These are phyloP conservation scores for Pteronura brasiliensis DNA, from an alignment of 2,113 vertebrate genomes.

Conservation along the genomic window DNA sequence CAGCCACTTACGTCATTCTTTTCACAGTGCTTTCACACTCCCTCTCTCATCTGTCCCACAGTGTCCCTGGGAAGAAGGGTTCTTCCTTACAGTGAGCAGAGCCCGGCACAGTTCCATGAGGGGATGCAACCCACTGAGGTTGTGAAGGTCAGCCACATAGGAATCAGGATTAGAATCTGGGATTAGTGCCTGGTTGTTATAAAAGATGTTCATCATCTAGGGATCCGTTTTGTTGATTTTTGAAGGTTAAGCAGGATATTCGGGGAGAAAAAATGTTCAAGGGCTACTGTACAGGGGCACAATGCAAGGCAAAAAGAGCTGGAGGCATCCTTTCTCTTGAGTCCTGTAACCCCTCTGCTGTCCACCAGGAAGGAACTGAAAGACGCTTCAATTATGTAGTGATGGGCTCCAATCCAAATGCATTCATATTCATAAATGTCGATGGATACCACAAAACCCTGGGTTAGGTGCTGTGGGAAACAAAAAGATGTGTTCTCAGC, in stretches of 20 bases:
- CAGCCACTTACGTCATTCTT: background rate
- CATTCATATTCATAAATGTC: background rate
- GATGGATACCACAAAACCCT: background rate
- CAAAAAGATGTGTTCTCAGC: background rate
- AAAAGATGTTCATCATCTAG: background rate
- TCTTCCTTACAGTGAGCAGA: background rate
- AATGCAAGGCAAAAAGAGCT: background rate
- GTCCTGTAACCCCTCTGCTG: background rate
- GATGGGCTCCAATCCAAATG: background rate
- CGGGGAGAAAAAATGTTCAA: background rate
- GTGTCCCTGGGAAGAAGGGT: background rate
- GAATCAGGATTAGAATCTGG: background rate
- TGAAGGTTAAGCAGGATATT: background rate
- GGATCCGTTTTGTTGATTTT: background rate
- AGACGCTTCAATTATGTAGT: background rate
- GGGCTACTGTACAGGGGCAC: background rate
- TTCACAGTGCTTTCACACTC: background rate
- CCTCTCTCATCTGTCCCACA: background rate
- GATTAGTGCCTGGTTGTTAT: background rate
- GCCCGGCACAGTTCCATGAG: background rate
- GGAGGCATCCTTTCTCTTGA: background rate
- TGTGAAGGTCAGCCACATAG: background rate
- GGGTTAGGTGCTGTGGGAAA: background rate
- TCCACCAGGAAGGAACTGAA: background rate
- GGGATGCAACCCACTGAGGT: background rate